Base-by-base conservation (phyloP, 2,797 vertebrate species). In the Dicrostonyx torquatus region DNA sequence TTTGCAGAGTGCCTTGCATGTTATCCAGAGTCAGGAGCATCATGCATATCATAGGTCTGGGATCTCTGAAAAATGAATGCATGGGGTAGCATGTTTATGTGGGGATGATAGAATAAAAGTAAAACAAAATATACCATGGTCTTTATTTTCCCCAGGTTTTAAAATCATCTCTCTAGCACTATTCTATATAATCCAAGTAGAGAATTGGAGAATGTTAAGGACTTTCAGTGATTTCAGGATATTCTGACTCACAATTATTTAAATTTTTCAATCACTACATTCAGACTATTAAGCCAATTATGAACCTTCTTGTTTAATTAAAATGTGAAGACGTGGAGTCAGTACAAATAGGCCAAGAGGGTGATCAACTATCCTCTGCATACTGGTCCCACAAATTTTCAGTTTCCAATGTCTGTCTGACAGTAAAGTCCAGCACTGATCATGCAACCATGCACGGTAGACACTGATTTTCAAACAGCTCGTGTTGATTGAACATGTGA, bases 51-150 rank as follows among this genome's bases (percentile, higher is more conserved):
- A 5, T 84, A 82, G 94, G 26, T 78, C 22, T 94, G 37, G 92
- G 96, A 94, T 91, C 75, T 86, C 90, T 97, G 96, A 97, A 34
- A 3, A 66, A 93, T 88, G 3, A 66, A 93, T 88, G 86, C 83
- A 75, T 76, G 40, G 87, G 34, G 64, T 89, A 94, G 53, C 88
- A 78, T 75, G 79, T 84, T 93, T 90, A 70, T 91, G 96, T 95
- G 72, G 88, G 85, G 58, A 48, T 94, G 26, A 75, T 58, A 53
- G 34, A 96, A 53, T 72, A 86, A 90, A 77, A 94, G 26, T 4
- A 86, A 93, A 40, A 72, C 62, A 83, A 75, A 93, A 80, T 82
- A 91, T 58, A 14, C 50, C 82, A 26, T 86, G n/a, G 40, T 87
- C 76, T 91, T 91, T 93, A 92, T 96, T 87, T 37, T 24, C 29